phyloP scores from a whole-genome alignment of 2,113 vertebrate species.

The Ardeotis arabs region DNA sequence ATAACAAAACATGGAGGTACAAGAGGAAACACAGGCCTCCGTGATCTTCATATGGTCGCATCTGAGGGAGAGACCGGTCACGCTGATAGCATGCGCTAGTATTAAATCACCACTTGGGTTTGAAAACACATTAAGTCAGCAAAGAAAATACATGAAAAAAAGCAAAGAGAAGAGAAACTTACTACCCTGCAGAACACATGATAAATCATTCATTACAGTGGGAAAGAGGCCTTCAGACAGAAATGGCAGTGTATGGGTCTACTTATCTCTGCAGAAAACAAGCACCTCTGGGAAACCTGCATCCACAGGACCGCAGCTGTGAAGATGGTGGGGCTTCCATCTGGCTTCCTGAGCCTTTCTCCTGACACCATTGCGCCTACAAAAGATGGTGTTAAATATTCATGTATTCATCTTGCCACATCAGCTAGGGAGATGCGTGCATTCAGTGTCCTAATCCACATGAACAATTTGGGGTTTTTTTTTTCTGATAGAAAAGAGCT shows the following conservation, averaged over 20 bases:
- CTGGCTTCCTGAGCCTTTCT: not conserved
- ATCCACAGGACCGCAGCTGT: not conserved
- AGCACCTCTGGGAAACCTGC: not conserved
- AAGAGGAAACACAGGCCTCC: not conserved
- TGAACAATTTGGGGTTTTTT: not conserved
- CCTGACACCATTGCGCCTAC: not conserved
- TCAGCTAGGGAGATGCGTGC: not conserved
- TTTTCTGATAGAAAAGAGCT: not conserved
- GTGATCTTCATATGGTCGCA: not conserved
- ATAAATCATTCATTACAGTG: not conserved
- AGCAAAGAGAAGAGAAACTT: not conserved
- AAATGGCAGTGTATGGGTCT: not conserved
- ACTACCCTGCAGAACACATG: not conserved
- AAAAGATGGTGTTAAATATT: not conserved
- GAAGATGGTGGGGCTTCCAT: not conserved
- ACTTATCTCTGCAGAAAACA: not conserved
- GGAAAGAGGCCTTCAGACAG: not conserved
- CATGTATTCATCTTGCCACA: not conserved
- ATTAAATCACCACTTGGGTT: not conserved
- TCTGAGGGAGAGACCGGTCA: not conserved
- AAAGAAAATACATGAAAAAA: not conserved
- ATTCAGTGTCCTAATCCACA: not conserved
- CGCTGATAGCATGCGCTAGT: not conserved
- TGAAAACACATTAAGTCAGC: conserved; percentile 8
- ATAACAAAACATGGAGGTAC: not conserved